These are phyloP conservation scores for Anguilla anguilla DNA, from an alignment of 2,797 vertebrate genomes.

Conservation along the genomic window DNA sequence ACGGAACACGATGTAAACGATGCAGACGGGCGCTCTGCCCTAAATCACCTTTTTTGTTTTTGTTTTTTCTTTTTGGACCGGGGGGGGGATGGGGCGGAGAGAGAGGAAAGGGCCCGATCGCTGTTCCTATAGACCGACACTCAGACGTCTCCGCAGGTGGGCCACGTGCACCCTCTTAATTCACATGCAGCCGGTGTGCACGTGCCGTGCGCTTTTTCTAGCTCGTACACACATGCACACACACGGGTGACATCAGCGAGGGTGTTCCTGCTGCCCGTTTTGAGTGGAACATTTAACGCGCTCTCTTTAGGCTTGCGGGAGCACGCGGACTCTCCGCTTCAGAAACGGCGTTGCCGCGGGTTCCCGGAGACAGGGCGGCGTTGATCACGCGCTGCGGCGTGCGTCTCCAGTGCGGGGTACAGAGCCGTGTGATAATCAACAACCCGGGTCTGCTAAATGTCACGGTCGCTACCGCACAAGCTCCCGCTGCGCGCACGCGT, in stretches of 20 bases:
- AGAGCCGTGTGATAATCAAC: neutral
- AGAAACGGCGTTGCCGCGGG: neutral
- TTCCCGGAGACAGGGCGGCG: neutral
- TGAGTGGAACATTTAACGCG: too few relatives aligned
- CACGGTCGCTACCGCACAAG: neutral
- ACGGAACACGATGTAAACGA: neutral
- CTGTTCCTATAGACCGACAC: too few relatives aligned
- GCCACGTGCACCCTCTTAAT: too few relatives aligned
- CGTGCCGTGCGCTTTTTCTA: neutral
- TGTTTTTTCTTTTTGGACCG: too few relatives aligned
- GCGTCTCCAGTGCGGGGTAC: neutral
- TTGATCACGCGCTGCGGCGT: neutral
- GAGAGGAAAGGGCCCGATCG: neutral
- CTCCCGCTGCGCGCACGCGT: neutral
- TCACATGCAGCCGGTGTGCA: neutral
- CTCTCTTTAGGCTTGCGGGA: neutral
- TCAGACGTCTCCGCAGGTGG: too few relatives aligned
- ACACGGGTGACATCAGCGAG: too few relatives aligned
- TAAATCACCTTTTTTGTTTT: neutral
- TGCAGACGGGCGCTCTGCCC: neutral
- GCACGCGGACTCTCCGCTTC: neutral
- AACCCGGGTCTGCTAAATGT: neutral
- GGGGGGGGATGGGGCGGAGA: too few relatives aligned
- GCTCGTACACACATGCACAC: too few relatives aligned
- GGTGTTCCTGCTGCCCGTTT: too few relatives aligned